A percentile compares a stretch with the other conserved stretches of the same genome.
These are phyloP conservation scores for Pogona vitticeps DNA, from an alignment of 2,113 vertebrate genomes.

Conservation along the genomic window DNA sequence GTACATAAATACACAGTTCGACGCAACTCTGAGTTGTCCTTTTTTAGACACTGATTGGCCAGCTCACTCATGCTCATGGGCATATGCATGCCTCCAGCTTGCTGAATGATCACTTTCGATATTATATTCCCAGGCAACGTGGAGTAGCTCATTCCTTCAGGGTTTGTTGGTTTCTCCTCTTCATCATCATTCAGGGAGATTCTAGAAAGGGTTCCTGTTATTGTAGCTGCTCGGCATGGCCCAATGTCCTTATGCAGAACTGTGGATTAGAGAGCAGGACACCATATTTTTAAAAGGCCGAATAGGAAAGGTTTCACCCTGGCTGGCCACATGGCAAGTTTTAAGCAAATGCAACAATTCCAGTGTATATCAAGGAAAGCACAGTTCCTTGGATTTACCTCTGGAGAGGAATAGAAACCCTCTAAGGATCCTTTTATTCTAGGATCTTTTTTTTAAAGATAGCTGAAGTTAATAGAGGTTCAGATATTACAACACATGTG, in stretches of 20 bases:
- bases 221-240: slow-evolving; percentile 93
- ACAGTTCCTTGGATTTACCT: neutral
- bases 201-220: slow-evolving; percentile 95
- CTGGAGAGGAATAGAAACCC: neutral
- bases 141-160: slow-evolving; percentile 95
- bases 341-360: neutral
- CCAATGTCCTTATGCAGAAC: slow-evolving; percentile 98
- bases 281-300: slow-evolving; percentile 24
- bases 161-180: slow-evolving; percentile 88
- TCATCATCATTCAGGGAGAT: slow-evolving; percentile 98
- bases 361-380: neutral
- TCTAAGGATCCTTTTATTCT: neutral
- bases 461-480: slow-evolving; percentile 39
- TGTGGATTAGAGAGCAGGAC: slow-evolving; percentile 71
- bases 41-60: slow-evolving; percentile 89
- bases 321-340: neutral
- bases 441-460: neutral
- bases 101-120: slow-evolving; percentile 98
- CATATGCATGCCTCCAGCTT: slow-evolving; percentile 92
- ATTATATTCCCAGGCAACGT: slow-evolving; percentile 97
- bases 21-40: slow-evolving; percentile 88
- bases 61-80: slow-evolving; percentile 91
- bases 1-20: slow-evolving; percentile 97
- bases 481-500: slow-evolving; percentile 1
- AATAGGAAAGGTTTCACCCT: neutral